Conservation (phyloP, 1,140 invertebrate species). For the Hycleus cichorii region DNA sequence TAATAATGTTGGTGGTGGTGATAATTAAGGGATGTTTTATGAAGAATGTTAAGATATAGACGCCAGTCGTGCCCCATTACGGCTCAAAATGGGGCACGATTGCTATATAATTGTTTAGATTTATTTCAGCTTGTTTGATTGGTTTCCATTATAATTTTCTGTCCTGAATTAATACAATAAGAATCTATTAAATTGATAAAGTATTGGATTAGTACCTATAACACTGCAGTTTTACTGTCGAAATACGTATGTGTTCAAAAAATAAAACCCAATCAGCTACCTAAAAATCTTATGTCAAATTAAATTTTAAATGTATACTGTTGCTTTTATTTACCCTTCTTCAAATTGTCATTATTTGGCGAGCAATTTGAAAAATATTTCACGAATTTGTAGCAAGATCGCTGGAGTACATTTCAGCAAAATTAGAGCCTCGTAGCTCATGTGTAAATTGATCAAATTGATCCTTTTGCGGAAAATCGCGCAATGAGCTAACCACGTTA, state of each 20-base stretch:
- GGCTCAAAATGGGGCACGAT: constrained; percentile 36
- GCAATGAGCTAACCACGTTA: too few relatives aligned
- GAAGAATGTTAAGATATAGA: neutral
- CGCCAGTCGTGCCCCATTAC: constrained; percentile 26
- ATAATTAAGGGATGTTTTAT: neutral
- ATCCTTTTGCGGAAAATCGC: too few relatives aligned
- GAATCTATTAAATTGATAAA: constrained; percentile 22
- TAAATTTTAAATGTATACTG: constrained; percentile 30
- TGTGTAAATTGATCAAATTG: too few relatives aligned
- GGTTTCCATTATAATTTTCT: too few relatives aligned
- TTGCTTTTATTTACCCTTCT: constrained; percentile 4
- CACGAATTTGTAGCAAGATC: too few relatives aligned
- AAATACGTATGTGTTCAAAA: constrained; percentile 37
- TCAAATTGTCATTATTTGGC: neutral
- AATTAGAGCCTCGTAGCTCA: too few relatives aligned
- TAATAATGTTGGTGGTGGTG: neutral
- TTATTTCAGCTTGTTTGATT: too few relatives aligned
- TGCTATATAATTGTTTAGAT: neutral
- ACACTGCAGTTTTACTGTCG: constrained; percentile 36
- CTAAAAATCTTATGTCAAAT: constrained; percentile 39
- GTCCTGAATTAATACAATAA: constrained; percentile 10
- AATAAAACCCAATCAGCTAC: constrained; percentile 37
- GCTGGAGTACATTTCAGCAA: too few relatives aligned
- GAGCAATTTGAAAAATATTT: too few relatives aligned
- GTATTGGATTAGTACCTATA: constrained; percentile 36